These are phyloP conservation scores for Incurvaria masculella DNA, from an alignment of 2,888 invertebrate genomes.

Conservation along the genomic window DNA sequence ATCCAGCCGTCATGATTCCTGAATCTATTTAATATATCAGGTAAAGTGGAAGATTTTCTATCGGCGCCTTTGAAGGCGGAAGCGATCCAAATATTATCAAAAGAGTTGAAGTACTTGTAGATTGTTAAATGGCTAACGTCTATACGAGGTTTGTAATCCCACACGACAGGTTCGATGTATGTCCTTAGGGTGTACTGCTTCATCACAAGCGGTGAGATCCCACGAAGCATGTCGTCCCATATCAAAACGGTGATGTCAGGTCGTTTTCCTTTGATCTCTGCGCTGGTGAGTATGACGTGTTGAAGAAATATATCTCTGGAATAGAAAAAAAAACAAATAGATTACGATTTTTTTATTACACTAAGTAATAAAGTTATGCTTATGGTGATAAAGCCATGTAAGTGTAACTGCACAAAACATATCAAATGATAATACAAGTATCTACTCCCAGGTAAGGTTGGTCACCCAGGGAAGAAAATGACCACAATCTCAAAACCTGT, in stretches of 20 bases:
- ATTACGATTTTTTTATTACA: no score
- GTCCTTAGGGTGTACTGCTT: slow-evolving; percentile 37
- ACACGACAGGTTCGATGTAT: slow-evolving; percentile 64
- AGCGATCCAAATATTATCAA: slow-evolving; percentile 73
- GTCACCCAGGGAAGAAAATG: no score
- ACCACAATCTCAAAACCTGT: no score
- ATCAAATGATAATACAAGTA: no score
- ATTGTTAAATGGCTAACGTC: slow-evolving; percentile 26
- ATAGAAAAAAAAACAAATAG: no score
- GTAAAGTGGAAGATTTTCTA: slow-evolving; percentile 45
- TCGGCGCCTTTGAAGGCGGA: slow-evolving; percentile 83
- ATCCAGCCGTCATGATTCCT: slow-evolving; percentile 74
- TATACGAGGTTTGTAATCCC: slow-evolving; percentile 57
- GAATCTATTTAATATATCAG: slow-evolving; percentile 60
- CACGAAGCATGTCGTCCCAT: slow-evolving; percentile 82
- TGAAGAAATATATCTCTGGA: slow-evolving; percentile 57
- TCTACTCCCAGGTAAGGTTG: no score
- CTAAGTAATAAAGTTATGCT: no score
- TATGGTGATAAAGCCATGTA: no score
- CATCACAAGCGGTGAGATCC: slow-evolving; percentile 46
- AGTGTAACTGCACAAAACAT: no score
- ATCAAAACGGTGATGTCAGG: slow-evolving; percentile 60
- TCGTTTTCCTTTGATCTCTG: slow-evolving; percentile 40
- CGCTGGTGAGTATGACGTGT: slow-evolving; percentile 57
- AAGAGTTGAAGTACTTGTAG: slow-evolving; percentile 35